phyloP scores from a whole-genome alignment of 2,888 invertebrate species.

The Temnothorax ravouxi region DNA sequence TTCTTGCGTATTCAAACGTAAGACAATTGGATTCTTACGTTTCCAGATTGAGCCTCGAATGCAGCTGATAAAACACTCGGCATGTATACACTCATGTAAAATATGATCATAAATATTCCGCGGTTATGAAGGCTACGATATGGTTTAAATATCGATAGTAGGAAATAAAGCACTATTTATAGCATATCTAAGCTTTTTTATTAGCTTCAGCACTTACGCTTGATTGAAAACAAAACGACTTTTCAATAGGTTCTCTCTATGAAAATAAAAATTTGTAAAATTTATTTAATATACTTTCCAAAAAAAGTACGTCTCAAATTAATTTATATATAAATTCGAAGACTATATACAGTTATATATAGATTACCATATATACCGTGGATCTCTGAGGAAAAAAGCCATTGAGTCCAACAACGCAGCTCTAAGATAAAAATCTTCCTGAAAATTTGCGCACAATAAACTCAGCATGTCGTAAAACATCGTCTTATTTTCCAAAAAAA shows the following conservation, averaged over 20 bases:
- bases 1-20: neutral
- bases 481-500: neutral
- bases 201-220: neutral
- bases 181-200: slow-evolving; percentile 11
- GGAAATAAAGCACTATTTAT: slow-evolving; percentile 3
- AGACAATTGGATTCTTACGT: neutral
- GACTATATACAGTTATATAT: neutral
- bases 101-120: neutral
- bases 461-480: neutral
- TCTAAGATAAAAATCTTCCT: neutral
- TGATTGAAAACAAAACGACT: slow-evolving; percentile 8
- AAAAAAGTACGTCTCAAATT: neutral
- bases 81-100: neutral
- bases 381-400: neutral
- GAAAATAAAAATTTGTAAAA: neutral
- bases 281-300: neutral
- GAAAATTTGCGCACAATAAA: neutral
- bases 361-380: neutral
- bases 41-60: neutral
- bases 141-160: slow-evolving; percentile 13
- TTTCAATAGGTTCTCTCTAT: neutral
- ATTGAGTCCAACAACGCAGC: neutral
- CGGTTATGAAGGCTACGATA: slow-evolving; percentile 2
- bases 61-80: neutral
- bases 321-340: neutral